Percentiles rank a stretch among this genome's conserved stretches.
Evolutionary conservation across 2,888 invertebrate genomes (phyloP).

Genomic region (Cosmia pyralina): DNA sequence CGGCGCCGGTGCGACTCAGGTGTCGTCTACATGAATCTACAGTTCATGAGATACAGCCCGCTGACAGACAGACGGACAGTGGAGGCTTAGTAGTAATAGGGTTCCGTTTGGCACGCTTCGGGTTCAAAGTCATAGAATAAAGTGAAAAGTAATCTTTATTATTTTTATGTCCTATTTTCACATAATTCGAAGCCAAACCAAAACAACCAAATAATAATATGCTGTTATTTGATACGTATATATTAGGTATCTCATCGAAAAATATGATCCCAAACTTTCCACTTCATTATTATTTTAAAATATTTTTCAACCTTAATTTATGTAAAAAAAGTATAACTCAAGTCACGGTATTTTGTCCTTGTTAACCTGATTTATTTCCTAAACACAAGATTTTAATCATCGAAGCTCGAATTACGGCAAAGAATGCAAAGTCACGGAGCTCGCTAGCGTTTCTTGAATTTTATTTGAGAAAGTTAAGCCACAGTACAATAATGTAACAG

Average conservation of each 20-base stretch:
- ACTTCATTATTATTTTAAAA: constrained; percentile 13
- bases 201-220: no score
- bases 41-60: no score
- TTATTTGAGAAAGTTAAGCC: constrained; percentile 20
- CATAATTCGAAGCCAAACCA: neutral
- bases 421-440: constrained; percentile 58
- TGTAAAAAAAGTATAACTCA: constrained; percentile 30
- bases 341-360: constrained; percentile 39
- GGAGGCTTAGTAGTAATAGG: no score
- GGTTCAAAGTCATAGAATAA: no score
- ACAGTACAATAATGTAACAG: no score
- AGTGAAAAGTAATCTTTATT: no score
- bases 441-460: constrained; percentile 25
- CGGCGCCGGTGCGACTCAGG: no score
- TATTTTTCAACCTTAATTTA: neutral
- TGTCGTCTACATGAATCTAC: no score
- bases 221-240: no score
- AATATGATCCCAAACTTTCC: constrained; percentile 1
- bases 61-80: no score
- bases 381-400: constrained; percentile 58
- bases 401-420: constrained; percentile 46
- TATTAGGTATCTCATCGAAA: constrained; percentile 19
- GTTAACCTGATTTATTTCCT: constrained; percentile 52
- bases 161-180: neutral
- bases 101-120: no score